phyloP scores from a whole-genome alignment of 2,888 invertebrate genomes.

The Anoncus sp. region DNA sequence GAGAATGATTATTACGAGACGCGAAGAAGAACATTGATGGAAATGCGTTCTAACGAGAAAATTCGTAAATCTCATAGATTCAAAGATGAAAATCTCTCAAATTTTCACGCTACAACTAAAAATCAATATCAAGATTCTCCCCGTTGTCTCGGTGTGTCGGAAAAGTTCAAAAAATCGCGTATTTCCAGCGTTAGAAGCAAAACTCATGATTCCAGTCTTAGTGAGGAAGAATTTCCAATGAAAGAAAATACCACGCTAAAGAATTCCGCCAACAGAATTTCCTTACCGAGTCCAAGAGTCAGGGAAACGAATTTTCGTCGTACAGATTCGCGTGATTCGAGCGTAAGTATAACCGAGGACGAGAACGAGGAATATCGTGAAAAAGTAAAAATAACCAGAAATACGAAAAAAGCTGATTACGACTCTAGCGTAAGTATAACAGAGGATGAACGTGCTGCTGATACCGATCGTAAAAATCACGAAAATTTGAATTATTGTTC shows the following conservation, averaged over 20 bases:
- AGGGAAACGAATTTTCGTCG: constrained; percentile 1
- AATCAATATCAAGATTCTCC: neutral
- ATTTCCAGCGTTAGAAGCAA: neutral
- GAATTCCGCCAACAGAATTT: neutral
- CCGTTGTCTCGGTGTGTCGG: neutral
- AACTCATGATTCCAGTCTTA: constrained; percentile 32
- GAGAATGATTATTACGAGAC: constrained; percentile 53
- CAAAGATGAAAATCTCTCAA: constrained; percentile 20
- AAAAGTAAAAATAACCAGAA: constrained; percentile 21
- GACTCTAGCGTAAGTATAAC: constrained; percentile 72
- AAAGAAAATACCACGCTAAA: neutral
- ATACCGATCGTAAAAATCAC: neutral
- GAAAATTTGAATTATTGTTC: constrained; percentile 8
- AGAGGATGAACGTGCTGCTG: constrained; percentile 64
- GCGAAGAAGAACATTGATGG: neutral
- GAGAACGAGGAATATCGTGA: constrained; percentile 51
- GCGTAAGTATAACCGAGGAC: constrained; percentile 69
- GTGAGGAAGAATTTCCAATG: constrained; percentile 31
- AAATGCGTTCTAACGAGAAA: constrained; percentile 12
- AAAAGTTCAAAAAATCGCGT: constrained; percentile 13
- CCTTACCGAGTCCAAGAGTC: constrained; percentile 3
- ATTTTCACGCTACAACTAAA: neutral
- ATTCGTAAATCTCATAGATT: constrained; percentile 4
- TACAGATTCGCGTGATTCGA: constrained; percentile 64
- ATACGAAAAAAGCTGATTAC: constrained; percentile 33